Evolutionary conservation across 2,888 invertebrate genomes (phyloP), one percentile per base, ranked within the genome.

Genomic region (Diachrysia chrysitis): DNA sequence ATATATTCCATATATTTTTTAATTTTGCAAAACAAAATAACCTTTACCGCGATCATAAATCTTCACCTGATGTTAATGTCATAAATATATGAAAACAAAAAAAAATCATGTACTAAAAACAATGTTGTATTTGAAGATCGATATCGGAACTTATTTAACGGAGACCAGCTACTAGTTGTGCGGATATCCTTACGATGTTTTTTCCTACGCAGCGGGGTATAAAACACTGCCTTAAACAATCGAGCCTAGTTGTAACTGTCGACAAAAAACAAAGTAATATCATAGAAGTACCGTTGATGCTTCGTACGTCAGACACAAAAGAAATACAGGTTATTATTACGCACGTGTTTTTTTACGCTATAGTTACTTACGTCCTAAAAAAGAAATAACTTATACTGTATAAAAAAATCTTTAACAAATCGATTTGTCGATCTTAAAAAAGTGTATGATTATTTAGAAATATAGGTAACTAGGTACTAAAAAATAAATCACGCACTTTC

Each of bases 171-270:
- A 3, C 51, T 57, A 42, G 64, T 23, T 74, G 55, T 53, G 23
- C 79, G 79, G 82, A 82, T 70, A 69, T 83, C 81, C 79, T 79
- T 74, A 79, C 59, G 72, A 79, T 83, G 77, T 78, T 82, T 78
- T 83, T 83, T 81, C 73, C 81, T 71, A 57, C 35, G 23, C 21
- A 10, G 16, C 54, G 60, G 56, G 54, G 14, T 73, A 73, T 73
- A 72, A 68, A 66, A 72, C 63, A 65, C 64, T 55, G 42, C 51
- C 37, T 61, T 19, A 63, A 66, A 73, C 71, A 79, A 69, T 66
- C 23, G 37, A 4, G 29, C 54, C 61, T 65, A 56, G 23, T 63
- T 64, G 35, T 59, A 76, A 19, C 23, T 69, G 56, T 35, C 58
- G 63, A 37, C 35, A 66, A 69, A 73, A 78, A 81, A 76, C 69